A percentile compares a stretch with the other conserved stretches of the same genome.
Conservation (phyloP, 2,113 vertebrate genomes). For the Empidonax traillii region DNA sequence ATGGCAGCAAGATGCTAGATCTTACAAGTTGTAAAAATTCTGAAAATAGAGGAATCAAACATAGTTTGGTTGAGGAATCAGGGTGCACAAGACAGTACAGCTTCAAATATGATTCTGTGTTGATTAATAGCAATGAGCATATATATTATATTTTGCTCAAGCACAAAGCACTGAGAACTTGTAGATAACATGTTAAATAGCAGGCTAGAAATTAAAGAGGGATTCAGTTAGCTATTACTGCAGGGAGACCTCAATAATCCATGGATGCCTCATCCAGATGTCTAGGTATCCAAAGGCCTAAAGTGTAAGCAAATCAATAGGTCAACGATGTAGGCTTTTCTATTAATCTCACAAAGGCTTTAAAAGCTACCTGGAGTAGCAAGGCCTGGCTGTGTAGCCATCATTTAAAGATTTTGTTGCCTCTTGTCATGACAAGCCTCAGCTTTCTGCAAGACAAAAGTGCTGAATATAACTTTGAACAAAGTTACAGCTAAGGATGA, state of each 20-base stretch:
- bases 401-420: slow-evolving; percentile 4
- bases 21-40: neutral
- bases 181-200: neutral
- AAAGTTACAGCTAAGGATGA: neutral
- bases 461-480: neutral
- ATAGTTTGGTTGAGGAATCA: neutral
- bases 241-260: neutral
- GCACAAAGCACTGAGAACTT: neutral
- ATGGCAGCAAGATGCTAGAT: neutral
- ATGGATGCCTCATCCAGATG: neutral
- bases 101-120: neutral
- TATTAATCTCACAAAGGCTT: neutral
- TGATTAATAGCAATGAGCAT: neutral
- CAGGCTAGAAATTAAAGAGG: neutral
- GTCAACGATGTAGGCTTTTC: neutral
- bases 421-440: neutral
- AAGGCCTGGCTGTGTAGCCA: neutral
- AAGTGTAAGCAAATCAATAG: neutral
- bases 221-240: neutral
- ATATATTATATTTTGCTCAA: neutral
- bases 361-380: neutral
- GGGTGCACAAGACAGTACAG: neutral
- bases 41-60: neutral
- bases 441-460: neutral
- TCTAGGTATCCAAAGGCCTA: neutral